Evolutionary conservation across 2,113 vertebrate genomes (phyloP).

Genomic region (Donacobius atricapilla): DNA sequence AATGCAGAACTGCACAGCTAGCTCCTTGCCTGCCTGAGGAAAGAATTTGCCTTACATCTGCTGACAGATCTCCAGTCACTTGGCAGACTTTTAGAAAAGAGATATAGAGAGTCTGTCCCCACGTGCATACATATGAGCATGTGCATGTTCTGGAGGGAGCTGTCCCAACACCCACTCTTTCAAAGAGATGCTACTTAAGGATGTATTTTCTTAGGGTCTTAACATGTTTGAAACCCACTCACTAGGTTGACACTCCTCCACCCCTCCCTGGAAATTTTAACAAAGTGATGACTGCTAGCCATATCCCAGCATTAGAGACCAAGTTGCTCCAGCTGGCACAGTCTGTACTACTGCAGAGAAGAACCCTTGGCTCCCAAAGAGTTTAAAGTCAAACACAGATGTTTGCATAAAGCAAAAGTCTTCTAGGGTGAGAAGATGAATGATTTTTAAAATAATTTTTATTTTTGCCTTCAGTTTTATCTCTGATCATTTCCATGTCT

Average conservation of each 20-base stretch:
- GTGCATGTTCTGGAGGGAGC: rapidly evolving
- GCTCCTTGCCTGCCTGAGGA: neutral
- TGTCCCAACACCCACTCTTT: neutral
- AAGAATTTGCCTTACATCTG: neutral
- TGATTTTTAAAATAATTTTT: neutral
- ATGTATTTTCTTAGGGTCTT: neutral
- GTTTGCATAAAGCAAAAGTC: neutral
- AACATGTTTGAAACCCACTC: neutral
- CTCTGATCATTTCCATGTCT: neutral
- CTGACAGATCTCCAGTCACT: neutral
- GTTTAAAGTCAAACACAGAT: neutral
- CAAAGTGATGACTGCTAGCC: neutral
- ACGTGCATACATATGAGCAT: neutral
- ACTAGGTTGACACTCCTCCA: neutral
- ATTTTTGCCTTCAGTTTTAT: neutral
- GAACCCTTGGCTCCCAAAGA: neutral
- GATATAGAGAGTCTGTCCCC: neutral
- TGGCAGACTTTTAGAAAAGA: neutral
- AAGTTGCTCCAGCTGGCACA: neutral
- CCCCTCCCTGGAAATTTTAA: neutral
- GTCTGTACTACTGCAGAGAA: neutral
- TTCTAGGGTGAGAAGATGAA: neutral
- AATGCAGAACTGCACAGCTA: neutral
- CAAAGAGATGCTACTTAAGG: neutral
- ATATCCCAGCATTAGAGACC: neutral